Base-by-base conservation (phyloP, 2,797 vertebrate genomes). In the Cottoperca gobio region DNA sequence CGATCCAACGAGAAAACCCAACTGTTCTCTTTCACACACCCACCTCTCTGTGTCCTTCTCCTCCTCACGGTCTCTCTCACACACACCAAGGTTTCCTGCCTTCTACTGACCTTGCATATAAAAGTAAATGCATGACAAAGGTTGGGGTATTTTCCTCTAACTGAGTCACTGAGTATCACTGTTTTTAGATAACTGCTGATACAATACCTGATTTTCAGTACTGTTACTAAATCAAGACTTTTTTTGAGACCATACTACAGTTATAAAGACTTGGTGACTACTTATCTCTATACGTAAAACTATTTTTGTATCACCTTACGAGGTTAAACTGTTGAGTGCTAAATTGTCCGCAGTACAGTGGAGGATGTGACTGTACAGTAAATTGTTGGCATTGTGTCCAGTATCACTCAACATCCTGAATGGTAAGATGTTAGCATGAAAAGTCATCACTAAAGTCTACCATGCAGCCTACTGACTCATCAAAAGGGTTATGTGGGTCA, bases 1-100 rank as follows among this genome's bases (percentile, higher is more conserved):
- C 91, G 85, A 91, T 90, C 72, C 52, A 50, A 89, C 91, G 0
- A 66, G 91, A 89, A 84, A 77, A 78, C 48, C 76, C 26, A 73
- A 69, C 60, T 71, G 48, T 40, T 58, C 58, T 70, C 55, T 81
- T 52, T 63, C 55, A 54, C 81, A 82, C 86, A 66, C 82, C 76
- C 78, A 55, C 53, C 2, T 50, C 33, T 49, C 17, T 23, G 2
- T 39, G 40, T 23, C 52, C 42, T 17, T 39, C 19, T 26, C 31
- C 28, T 24, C 35, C 35, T 21, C 53, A 26, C 40, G n/a, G 17
- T 21, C 23, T 45, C 28, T 48, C 50, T 21, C 62, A 35, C 17
- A 43, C 35, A 42, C 19, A 28, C 31, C 16, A 3, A 13, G 7
- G 17, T 42, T 69, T 21, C 35, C 6, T 63, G 43, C 14, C 0